Conservation (phyloP, 2,113 vertebrate species). For the Myiozetetes cayanensis region DNA sequence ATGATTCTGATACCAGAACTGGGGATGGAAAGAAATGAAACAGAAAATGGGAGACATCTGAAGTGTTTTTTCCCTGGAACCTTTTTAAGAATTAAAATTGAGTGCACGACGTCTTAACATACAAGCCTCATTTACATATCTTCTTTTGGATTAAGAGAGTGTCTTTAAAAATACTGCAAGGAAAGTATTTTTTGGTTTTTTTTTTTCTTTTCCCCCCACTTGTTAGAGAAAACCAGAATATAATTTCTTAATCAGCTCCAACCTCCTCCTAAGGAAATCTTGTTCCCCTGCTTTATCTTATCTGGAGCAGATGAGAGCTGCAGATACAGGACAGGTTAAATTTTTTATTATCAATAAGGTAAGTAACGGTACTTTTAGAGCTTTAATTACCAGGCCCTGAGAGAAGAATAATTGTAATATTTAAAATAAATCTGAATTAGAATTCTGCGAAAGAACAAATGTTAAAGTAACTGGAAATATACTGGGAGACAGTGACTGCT, state of each 20-base stretch:
- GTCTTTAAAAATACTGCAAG: neutral
- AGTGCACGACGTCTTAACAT: neutral
- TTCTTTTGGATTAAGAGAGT: neutral
- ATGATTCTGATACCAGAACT: neutral
- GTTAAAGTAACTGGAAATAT: neutral
- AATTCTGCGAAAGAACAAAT: neutral
- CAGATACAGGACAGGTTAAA: neutral
- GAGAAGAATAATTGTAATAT: neutral
- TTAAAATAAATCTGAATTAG: neutral
- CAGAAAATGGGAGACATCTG: neutral
- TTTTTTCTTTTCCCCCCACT: neutral
- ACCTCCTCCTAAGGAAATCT: neutral
- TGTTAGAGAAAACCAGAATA: neutral
- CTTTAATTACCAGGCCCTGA: neutral
- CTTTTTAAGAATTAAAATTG: slow-evolving; percentile 39
- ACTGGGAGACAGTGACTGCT: neutral
- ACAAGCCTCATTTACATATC: slow-evolving; percentile 25
- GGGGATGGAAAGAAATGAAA: neutral
- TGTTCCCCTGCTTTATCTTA: neutral
- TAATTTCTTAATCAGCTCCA: neutral
- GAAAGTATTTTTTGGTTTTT: neutral
- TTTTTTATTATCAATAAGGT: neutral
- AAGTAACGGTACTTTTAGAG: neutral
- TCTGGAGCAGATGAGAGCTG: neutral
- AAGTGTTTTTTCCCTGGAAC: neutral